These are phyloP conservation scores for Formica selysi DNA, from an alignment of 1,140 invertebrate species.

Conservation along the genomic window DNA sequence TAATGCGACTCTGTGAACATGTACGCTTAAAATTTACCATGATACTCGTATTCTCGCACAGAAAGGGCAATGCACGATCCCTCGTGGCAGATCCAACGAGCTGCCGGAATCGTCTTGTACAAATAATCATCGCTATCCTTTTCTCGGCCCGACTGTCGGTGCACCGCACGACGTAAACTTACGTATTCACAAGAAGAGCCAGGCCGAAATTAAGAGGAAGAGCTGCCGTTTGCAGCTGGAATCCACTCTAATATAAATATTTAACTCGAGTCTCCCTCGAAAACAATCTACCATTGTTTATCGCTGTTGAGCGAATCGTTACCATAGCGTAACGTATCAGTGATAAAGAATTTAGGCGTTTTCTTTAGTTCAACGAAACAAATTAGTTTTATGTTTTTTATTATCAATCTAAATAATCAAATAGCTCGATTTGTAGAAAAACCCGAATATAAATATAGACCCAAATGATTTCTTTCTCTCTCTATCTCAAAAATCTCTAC, in stretches of 20 bases:
- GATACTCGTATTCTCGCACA: conserved; percentile 7
- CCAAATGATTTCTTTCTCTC: not conserved
- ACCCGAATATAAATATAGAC: not conserved
- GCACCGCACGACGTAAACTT: conserved; percentile 57
- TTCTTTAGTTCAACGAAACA: not conserved
- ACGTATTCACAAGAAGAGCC: conserved; percentile 69
- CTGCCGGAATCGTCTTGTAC: conserved; percentile 70
- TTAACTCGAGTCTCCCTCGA: conserved; percentile 58
- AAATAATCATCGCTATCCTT: conserved; percentile 73
- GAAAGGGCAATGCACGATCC: conserved; percentile 67
- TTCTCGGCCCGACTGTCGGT: conserved; percentile 57
- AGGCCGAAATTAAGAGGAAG: conserved; percentile 69
- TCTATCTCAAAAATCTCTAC: not conserved
- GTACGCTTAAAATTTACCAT: conserved; percentile 18
- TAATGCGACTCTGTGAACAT: conserved; percentile 25
- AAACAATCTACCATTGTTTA: conserved; percentile 73
- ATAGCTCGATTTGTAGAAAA: not conserved
- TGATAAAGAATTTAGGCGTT: not conserved
- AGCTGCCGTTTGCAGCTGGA: conserved; percentile 63
- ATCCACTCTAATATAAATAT: conserved; percentile 71
- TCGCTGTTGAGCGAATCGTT: conserved; percentile 52
- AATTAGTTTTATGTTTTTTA: not conserved
- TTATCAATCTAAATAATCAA: not conserved
- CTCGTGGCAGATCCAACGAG: conserved; percentile 71
- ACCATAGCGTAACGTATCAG: not conserved